Base-by-base conservation (phyloP, 1,140 invertebrate species). In the Brachionus sp. region DNA sequence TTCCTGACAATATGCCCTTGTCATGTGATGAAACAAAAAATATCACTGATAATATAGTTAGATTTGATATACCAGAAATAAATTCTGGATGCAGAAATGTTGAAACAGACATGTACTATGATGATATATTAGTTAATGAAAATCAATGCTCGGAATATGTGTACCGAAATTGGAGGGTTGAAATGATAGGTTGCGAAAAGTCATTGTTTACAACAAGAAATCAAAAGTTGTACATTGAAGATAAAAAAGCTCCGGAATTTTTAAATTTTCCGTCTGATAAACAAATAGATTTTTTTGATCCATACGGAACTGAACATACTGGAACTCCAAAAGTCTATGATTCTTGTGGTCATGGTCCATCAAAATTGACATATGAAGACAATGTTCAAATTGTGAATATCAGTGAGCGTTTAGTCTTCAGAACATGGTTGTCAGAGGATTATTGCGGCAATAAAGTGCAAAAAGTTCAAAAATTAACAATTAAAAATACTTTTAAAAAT, bases 331-430 rank as follows among this genome's bases (percentile, higher is more conserved):
- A 13, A 19, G 42, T 39, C 12, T 75, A 16, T 42, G 70, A 75
- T 7, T 3, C 70, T 3, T 75, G 70, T 46, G 70, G 70, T 75
- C 70, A 75, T 46, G 70, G 70, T 37, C 70, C 70, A 42, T 75
- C 70, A 19, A 9, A 75, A 46, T 16, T 75, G 4, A 37, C 25
- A 2, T 75, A 75, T 33, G 35, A 33, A 35, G 70, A 75, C 12
- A 3, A 33, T 3, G 29, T 75, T 75, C n/a, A 75, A 39, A 25
- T 35, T 13, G 7, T 23, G 2, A 10, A 46, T 29, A 19, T 16
- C 10, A 33, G 70, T 19, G 35, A 75, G 12, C 70, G 70, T 33
- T 16, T 39, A 6, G 29, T 75, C 2, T 10, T 35, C 12, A 23
- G 70, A 7, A 46, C 19, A n/a, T 75, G 70, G 70, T 75, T 33